Evolutionary conservation across 2,797 vertebrate genomes (phyloP), one percentile per base, ranked within the genome.

Genomic region (Phalanger gymnotis): DNA sequence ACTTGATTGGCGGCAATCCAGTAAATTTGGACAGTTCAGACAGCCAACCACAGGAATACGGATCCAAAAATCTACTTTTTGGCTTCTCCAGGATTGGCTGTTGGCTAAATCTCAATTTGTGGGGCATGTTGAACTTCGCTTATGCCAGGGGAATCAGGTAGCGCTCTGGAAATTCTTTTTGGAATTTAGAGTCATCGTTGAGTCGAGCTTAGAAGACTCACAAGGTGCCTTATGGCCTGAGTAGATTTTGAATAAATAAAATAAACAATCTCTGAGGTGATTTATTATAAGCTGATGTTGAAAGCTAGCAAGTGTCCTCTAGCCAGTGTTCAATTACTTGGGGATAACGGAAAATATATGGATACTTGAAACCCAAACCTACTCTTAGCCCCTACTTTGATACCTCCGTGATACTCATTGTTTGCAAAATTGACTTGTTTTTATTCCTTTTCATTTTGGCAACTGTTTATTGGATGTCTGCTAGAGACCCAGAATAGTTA

Each of bases 381-480:
- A 81, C 28, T 81, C 28, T 51, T 52, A 0, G 31, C 22, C 27
- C 5, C 58, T 53, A 55, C 58, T 52, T 5, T 51, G 53, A 27
- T 53, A 0, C 22, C 22, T 91, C 66, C 54, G 0, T 56, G 16
- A 81, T 57, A 92, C 47, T 90, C 19, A 22, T 0, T 90, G 27
- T 25, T 28, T 22, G 51, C 58, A 73, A 93, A 95, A 93, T 54
- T 54, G 66, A 94, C 53, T 53, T n/a, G 11, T 19, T 56, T 87
- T 91, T 40, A 90, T 96, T 95, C 73, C 56, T 95, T 94, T 96
- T 89, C 27, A 90, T 54, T 96, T 53, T 95, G 89, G 92, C 16
- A 57, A 54, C 40, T 61, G 81, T 53, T 58, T 90, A 91, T 87
- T 90, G 54, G 92, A 34, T 22, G 54, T 1, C 1, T 61, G 34